Evolutionary conservation across 2,888 invertebrate genomes (phyloP), one percentile per base, ranked within the genome.

Genomic region (Dichetophora obliterata): DNA sequence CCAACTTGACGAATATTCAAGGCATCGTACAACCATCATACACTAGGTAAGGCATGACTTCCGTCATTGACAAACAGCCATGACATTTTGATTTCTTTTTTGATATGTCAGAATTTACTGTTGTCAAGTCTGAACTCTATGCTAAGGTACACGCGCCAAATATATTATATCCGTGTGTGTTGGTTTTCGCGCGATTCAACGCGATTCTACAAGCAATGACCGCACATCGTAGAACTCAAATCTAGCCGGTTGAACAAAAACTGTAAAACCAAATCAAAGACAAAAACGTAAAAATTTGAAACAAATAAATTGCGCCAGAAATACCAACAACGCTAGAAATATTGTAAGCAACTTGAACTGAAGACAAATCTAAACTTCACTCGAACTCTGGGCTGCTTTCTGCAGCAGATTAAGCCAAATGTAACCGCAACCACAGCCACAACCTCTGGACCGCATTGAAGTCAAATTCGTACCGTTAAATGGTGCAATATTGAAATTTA

Each of bases 61-160:
- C 86, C 86, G 86, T 86, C 86, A 86, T 86, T 87, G 84, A 82
- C 85, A 83, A 84, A 84, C 85, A 86, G 86, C 43, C 86, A 86
- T 85, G 86, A 86, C 86, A 86, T 85, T n/a, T 85, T 87, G 86
- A 86, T 86, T 87, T 87, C 82, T 86, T 83, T 86, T 84, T 85
- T 84, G 86, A 87, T 86, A 86, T 83, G 85, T 83, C 84, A 83
- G 83, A 86, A 85, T 84, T 85, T 86, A 85, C 84, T 83, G 82
- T 83, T 81, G 83, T 80, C 85, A 82, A 80, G 78, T 79, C 75
- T 77, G 71, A 59, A 76, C 24, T 48, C 63, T 68, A 11, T 19
- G 43, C 37, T 43, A 14, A 34, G 31, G 57, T 27, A 16, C 5
- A 59, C 59, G 14, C 24, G 27, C 59, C 27, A 27, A 19, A 24